phyloP scores from a whole-genome alignment of 2,888 invertebrate species.

The Eristalis tenax region DNA sequence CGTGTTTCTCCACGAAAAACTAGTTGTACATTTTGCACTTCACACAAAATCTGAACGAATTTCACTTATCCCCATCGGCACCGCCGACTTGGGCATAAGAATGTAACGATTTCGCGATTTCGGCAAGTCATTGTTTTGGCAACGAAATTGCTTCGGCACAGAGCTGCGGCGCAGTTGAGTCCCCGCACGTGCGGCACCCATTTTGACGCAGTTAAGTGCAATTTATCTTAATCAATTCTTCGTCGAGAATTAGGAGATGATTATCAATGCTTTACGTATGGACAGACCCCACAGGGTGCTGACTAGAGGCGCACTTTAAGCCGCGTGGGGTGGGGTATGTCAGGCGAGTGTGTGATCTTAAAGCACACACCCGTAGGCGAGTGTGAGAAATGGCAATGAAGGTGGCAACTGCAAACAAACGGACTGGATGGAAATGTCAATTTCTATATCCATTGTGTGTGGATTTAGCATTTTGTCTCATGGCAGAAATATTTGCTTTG shows the following conservation, averaged over 20 bases:
- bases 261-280: not conserved
- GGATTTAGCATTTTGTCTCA: not conserved
- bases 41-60: not conserved
- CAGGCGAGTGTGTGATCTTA: not conserved
- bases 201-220: not conserved
- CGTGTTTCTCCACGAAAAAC: not conserved
- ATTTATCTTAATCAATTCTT: conserved; percentile 11
- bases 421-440: not conserved
- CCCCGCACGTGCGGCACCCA: not conserved
- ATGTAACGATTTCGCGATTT: not conserved
- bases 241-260: conserved; percentile 1
- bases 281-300: not conserved
- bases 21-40: not conserved
- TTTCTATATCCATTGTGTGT: not conserved
- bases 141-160: not conserved
- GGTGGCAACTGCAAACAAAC: not conserved
- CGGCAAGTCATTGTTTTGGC: conserved; percentile 15
- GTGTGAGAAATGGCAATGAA: not conserved
- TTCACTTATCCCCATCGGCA: not conserved
- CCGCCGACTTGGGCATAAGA: not conserved
- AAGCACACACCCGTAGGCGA: not conserved
- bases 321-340: not conserved
- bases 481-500: too few species aligned
- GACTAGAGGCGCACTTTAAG: not conserved
- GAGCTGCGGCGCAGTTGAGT: not conserved